These are phyloP conservation scores for Alfaro cultratus DNA, from an alignment of 2,797 vertebrate species.

Conservation along the genomic window DNA sequence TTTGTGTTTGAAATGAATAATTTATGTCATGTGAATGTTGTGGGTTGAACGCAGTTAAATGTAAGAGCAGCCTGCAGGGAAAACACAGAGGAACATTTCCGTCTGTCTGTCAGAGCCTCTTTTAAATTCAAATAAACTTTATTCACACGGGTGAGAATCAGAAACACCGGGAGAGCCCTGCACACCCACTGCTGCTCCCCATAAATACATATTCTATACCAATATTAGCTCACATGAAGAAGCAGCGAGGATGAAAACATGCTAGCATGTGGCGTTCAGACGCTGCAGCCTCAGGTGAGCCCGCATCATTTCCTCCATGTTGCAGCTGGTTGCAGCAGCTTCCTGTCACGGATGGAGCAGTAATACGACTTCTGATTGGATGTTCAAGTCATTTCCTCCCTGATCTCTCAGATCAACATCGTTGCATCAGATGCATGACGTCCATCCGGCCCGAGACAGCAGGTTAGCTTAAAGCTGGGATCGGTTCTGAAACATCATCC, in stretches of 20 bases:
- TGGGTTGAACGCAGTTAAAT: conserved; percentile 69
- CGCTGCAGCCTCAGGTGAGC: conserved; percentile 10
- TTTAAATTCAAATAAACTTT: conserved; percentile 32
- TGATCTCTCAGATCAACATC: not conserved
- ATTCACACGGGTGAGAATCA: conserved; percentile 25
- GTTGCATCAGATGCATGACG: not conserved
- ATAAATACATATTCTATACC: not conserved
- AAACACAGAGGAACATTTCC: conserved; percentile 49
- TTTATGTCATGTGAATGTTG: conserved; percentile 65
- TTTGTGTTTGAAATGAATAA: conserved; percentile 64
- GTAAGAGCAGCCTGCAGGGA: conserved; percentile 65
- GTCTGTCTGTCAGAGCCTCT: conserved; percentile 40
- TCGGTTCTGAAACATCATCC: not conserved
- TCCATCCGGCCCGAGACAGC: too few relatives aligned
- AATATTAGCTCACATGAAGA: not conserved
- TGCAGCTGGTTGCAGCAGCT: conserved; percentile 1
- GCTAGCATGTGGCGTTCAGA: not conserved
- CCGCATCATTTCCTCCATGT: not conserved
- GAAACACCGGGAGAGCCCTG: conserved; percentile 2
- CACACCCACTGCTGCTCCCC: not conserved
- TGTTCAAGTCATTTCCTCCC: not conserved
- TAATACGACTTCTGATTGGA: not conserved
- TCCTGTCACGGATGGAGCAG: not conserved
- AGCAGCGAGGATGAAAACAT: not conserved
- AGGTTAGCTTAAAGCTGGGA: too few relatives aligned